These are phyloP conservation scores for Melozone crissalis DNA, from an alignment of 2,113 vertebrate species.

Conservation along the genomic window DNA sequence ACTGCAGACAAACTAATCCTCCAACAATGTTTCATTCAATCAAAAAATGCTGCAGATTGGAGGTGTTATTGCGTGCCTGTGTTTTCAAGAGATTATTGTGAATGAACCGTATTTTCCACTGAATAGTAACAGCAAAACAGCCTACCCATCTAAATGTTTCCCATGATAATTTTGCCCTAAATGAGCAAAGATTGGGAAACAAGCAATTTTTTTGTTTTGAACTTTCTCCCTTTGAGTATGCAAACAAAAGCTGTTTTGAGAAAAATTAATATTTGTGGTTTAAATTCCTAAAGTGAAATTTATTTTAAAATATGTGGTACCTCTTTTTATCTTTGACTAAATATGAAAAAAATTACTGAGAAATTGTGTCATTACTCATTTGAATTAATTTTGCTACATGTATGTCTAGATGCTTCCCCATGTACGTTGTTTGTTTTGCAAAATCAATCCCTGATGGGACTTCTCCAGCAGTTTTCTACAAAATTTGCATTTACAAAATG, in stretches of 20 bases:
- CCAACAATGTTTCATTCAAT: slow-evolving; percentile 52
- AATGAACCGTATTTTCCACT: slow-evolving; percentile 3
- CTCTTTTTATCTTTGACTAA: neutral
- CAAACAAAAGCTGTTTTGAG: neutral
- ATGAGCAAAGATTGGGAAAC: neutral
- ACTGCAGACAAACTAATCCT: slow-evolving; percentile 60
- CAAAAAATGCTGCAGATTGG: slow-evolving; percentile 42
- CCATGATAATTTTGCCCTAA: neutral
- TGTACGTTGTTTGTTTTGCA: neutral
- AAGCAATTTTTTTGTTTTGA: neutral
- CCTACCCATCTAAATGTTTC: neutral
- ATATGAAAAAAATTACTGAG: neutral
- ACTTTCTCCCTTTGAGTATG: neutral
- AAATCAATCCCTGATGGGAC: neutral
- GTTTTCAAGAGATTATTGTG: slow-evolving; percentile 49
- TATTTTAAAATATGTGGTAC: neutral
- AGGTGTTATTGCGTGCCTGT: slow-evolving; percentile 15
- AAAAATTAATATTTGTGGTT: neutral
- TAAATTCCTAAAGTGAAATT: neutral
- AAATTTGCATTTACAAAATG: neutral
- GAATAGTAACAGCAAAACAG: neutral
- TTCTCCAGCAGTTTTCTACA: neutral
- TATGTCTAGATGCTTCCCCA: neutral
- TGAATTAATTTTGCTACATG: neutral
- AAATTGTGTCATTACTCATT: neutral